Evolutionary conservation across 2,113 vertebrate species (phyloP).

Genomic region (Oxyruncus cristatus): DNA sequence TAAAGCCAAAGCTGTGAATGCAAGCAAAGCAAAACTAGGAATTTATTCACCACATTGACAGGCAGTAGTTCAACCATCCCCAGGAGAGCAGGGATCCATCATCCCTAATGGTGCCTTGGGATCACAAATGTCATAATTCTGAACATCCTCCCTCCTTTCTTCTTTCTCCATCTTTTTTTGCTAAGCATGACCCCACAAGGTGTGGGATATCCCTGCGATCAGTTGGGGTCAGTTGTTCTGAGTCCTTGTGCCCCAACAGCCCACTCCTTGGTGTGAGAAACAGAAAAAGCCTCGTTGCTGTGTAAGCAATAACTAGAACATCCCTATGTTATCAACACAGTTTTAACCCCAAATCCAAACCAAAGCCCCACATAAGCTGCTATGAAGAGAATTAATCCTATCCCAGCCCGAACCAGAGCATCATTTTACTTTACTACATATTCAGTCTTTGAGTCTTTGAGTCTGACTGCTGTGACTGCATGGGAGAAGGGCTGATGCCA

Average conservation of each 20-base stretch:
- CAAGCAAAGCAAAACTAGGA: neutral
- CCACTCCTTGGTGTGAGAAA: neutral
- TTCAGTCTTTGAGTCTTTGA: neutral
- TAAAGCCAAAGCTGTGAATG: neutral
- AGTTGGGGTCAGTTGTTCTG: neutral
- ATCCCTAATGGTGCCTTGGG: accelerated
- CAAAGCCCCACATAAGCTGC: too few relatives aligned
- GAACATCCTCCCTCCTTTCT: neutral
- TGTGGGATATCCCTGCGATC: neutral
- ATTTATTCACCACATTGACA: accelerated
- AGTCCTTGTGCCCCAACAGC: neutral
- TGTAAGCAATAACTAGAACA: neutral
- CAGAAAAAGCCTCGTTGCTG: neutral
- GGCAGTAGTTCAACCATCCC: neutral
- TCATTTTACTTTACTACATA: neutral
- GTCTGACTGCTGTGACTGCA: neutral
- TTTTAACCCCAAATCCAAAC: neutral
- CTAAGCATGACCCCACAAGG: accelerated
- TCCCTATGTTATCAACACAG: neutral
- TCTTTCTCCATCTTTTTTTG: neutral
- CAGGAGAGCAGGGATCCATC: neutral
- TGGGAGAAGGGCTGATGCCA: neutral
- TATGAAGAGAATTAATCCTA: neutral
- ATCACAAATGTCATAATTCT: too few relatives aligned
- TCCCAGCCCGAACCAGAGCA: neutral